Conservation (phyloP, 2,113 vertebrate genomes). For the Alectura lathami region DNA sequence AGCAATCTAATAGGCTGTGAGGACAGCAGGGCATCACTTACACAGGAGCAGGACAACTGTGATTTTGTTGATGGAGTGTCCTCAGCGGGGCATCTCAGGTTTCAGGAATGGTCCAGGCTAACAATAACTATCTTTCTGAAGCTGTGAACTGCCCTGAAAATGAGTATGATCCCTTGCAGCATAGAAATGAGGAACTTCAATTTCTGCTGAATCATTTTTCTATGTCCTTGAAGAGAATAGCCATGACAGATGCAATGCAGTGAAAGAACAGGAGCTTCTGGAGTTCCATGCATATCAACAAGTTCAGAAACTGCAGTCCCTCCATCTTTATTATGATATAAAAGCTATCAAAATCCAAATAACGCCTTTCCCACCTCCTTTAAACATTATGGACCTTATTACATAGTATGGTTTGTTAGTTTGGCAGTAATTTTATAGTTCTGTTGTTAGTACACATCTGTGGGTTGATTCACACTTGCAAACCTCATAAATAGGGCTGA, state of each 20-base stretch:
- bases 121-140: conserved; percentile 75
- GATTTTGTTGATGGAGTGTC: conserved; percentile 76
- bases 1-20: conserved; percentile 58
- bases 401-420: background rate
- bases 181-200: conserved; percentile 78
- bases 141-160: conserved; percentile 72
- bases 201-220: conserved; percentile 78
- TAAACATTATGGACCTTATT: background rate
- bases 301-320: conserved; percentile 22
- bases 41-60: conserved; percentile 33
- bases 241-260: conserved; percentile 62
- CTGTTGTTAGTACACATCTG: background rate
- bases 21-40: conserved; percentile 71
- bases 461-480: background rate
- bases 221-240: conserved; percentile 68
- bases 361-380: background rate
- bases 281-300: conserved; percentile 64
- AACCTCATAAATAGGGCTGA: background rate
- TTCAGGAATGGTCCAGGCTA: conserved; percentile 58
- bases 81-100: conserved; percentile 54
- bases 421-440: background rate
- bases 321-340: conserved; percentile 39
- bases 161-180: conserved; percentile 71
- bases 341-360: conserved; percentile 24
- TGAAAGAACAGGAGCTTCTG: conserved; percentile 43